phyloP scores from a whole-genome alignment of 2,888 invertebrate genomes.

The Drosophila subquinaria region DNA sequence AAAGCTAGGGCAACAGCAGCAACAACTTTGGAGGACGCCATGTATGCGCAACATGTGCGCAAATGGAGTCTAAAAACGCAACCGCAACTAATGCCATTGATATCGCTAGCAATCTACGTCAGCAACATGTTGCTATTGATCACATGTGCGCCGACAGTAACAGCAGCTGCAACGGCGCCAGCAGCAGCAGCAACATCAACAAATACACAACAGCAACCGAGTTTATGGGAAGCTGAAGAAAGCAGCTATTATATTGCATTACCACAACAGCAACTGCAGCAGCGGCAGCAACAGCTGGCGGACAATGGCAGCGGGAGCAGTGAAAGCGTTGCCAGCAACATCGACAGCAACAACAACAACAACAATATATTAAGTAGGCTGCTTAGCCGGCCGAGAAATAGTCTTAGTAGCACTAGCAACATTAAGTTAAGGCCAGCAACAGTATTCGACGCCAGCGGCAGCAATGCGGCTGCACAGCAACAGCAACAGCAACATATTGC shows the following conservation, averaged over 20 bases:
- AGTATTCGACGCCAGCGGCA: slow-evolving; percentile 75
- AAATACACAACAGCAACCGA: slow-evolving; percentile 41
- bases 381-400: slow-evolving; percentile 69
- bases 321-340: slow-evolving; percentile 56
- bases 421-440: slow-evolving; percentile 80
- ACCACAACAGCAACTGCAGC: slow-evolving; percentile 50
- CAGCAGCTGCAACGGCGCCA: slow-evolving; percentile 72
- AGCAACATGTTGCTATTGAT: slow-evolving; percentile 85
- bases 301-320: slow-evolving; percentile 68
- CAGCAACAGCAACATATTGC: slow-evolving; percentile 51
- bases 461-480: slow-evolving; percentile 49
- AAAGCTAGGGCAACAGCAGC: slow-evolving; percentile 75
- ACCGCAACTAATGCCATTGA: slow-evolving; percentile 86
- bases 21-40: slow-evolving; percentile 85
- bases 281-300: slow-evolving; percentile 30
- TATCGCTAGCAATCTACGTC: slow-evolving; percentile 84
- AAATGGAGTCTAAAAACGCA: slow-evolving; percentile 86
- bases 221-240: slow-evolving; percentile 52
- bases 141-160: slow-evolving; percentile 82
- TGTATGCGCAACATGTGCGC: slow-evolving; percentile 86
- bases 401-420: slow-evolving; percentile 70
- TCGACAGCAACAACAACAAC: slow-evolving; percentile 54
- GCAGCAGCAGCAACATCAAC: slow-evolving; percentile 41
- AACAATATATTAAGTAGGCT: slow-evolving; percentile 81
- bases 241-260: slow-evolving; percentile 64